Conservation (phyloP, 1,140 invertebrate species). For the Lepidurus packardi region DNA sequence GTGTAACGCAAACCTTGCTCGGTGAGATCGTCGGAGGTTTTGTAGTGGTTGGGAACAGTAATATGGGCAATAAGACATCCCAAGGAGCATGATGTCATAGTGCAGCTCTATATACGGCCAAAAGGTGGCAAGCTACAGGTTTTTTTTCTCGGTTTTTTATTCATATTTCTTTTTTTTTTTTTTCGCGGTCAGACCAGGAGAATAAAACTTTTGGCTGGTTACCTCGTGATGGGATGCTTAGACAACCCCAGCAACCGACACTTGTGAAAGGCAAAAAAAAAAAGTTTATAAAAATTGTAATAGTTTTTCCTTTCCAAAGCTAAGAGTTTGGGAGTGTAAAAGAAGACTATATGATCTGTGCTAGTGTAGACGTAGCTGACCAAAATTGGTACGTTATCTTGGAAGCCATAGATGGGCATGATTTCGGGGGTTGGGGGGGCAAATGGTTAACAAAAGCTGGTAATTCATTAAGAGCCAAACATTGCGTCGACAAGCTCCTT, state of each 20-base stretch:
- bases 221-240: slow-evolving; percentile 8
- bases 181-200: too few relatives aligned
- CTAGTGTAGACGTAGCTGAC: slow-evolving; percentile 2
- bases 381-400: not conserved
- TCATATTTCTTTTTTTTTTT: not conserved
- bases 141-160: not conserved
- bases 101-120: slow-evolving; percentile 21
- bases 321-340: not conserved
- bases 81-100: slow-evolving; percentile 21
- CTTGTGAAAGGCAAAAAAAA: not conserved
- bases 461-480: not conserved
- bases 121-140: slow-evolving; percentile 14
- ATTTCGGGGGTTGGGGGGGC: not conserved
- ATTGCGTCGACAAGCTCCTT: not conserved
- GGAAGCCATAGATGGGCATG: not conserved
- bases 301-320: not conserved
- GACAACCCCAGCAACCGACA: not conserved
- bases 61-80: slow-evolving; percentile 19
- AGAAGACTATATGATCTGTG: not conserved
- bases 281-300: not conserved
- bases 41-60: not conserved
- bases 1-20: not conserved
- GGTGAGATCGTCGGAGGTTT: not conserved
- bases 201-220: not conserved
- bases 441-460: not conserved